These are phyloP conservation scores for Cheiracanthium punctorium DNA, from an alignment of 2,888 invertebrate species.

Conservation along the genomic window DNA sequence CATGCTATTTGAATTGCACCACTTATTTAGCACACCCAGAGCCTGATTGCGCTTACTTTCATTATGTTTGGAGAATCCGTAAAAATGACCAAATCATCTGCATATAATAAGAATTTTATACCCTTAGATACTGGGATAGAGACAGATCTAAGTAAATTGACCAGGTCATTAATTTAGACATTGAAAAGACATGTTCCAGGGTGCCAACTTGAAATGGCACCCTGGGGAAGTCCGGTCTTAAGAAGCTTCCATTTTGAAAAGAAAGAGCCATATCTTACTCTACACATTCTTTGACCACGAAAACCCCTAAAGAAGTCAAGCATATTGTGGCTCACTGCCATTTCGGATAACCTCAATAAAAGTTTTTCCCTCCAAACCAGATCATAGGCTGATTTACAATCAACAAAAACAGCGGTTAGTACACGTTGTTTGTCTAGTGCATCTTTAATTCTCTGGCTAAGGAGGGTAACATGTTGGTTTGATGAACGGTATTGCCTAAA, in stretches of 20 bases:
- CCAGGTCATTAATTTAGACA: conserved; percentile 11
- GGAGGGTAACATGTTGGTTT: not conserved
- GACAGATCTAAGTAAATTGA: not conserved
- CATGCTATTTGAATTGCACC: conserved; percentile 15
- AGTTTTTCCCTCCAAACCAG: not conserved
- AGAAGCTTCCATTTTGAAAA: not conserved
- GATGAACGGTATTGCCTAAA: not conserved
- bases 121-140: not conserved
- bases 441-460: not conserved
- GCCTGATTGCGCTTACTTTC: not conserved
- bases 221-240: too few species aligned
- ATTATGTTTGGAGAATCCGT: not conserved
- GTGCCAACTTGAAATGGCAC: too few species aligned
- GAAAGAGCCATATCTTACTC: not conserved
- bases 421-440: not conserved
- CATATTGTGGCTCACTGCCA: too few species aligned
- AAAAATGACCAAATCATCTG: conserved; percentile 12
- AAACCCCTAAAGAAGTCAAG: too few species aligned
- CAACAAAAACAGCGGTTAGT: not conserved
- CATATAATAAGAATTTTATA: conserved; percentile 10
- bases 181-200: conserved; percentile 6
- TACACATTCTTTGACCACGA: too few species aligned
- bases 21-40: not conserved
- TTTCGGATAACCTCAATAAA: too few species aligned
- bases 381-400: not conserved